These are phyloP conservation scores for Cordilura impudica DNA, from an alignment of 2,888 invertebrate species.

Conservation along the genomic window DNA sequence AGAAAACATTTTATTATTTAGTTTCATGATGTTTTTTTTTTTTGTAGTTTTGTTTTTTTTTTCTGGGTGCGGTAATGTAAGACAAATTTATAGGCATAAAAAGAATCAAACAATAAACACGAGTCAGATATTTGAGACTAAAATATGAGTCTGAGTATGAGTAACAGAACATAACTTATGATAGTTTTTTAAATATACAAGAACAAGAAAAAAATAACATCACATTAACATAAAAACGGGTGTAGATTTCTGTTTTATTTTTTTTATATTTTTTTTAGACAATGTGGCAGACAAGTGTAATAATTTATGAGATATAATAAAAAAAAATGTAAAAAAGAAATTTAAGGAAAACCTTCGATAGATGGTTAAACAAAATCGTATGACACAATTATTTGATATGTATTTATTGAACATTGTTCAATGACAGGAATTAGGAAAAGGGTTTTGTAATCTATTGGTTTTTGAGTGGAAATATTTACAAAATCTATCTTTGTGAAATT, in stretches of 20 bases:
- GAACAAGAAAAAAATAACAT: slow-evolving; percentile 12
- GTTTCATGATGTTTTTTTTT: neutral
- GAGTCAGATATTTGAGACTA: neutral
- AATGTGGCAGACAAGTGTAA: slow-evolving; percentile 61
- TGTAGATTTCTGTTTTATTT: neutral
- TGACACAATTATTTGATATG: slow-evolving; percentile 36
- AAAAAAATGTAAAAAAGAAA: slow-evolving; percentile 26
- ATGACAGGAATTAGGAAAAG: no score
- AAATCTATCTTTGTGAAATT: no score
- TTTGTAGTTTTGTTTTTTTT: neutral
- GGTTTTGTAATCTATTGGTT: no score
- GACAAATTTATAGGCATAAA: slow-evolving; percentile 14
- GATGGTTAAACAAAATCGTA: neutral
- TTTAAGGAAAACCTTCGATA: slow-evolving; percentile 36
- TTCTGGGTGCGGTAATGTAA: slow-evolving; percentile 45
- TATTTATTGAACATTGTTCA: no score
- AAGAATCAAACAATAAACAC: slow-evolving; percentile 19
- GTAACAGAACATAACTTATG: slow-evolving; percentile 14
- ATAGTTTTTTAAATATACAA: neutral
- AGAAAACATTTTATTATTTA: neutral
- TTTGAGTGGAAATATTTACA: no score
- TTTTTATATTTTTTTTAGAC: slow-evolving; percentile 36
- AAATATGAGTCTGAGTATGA: slow-evolving; percentile 2
- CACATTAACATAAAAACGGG: slow-evolving; percentile 18
- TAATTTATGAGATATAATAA: slow-evolving; percentile 42